phyloP scores from a whole-genome alignment of 2,888 invertebrate species.

The Dascillus cervinus region DNA sequence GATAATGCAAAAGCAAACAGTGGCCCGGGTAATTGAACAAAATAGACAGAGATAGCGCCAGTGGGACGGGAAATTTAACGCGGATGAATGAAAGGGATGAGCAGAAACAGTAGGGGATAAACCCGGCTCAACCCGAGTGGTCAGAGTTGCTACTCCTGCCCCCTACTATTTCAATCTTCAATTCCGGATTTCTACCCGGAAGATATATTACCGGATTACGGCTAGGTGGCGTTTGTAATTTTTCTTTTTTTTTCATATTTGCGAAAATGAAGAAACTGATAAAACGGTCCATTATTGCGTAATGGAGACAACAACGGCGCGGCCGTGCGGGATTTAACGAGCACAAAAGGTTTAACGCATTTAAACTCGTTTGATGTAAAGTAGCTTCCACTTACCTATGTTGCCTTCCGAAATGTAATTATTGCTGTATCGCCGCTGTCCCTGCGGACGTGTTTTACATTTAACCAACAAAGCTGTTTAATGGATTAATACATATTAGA shows the following conservation, averaged over 20 bases:
- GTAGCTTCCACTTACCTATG: slow-evolving; percentile 18
- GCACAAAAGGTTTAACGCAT: slow-evolving; percentile 16
- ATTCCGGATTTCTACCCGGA: slow-evolving; percentile 26
- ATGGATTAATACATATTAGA: slow-evolving; percentile 24
- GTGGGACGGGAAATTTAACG: slow-evolving; percentile 23
- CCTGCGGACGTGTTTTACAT: slow-evolving; percentile 25
- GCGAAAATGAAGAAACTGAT: no score
- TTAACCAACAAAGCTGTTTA: slow-evolving; percentile 22
- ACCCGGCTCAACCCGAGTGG: slow-evolving; percentile 29
- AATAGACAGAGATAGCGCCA: slow-evolving; percentile 5
- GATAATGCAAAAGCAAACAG: slow-evolving; percentile 5
- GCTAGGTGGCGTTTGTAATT: slow-evolving; percentile 29
- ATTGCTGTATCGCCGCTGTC: slow-evolving; percentile 19
- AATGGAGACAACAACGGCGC: slow-evolving; percentile 6
- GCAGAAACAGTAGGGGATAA: slow-evolving; percentile 29
- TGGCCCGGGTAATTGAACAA: neutral
- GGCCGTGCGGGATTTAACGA: slow-evolving; percentile 14
- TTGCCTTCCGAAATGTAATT: slow-evolving; percentile 19
- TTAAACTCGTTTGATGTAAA: slow-evolving; percentile 19
- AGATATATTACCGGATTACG: slow-evolving; percentile 35
- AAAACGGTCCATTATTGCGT: slow-evolving; percentile 12
- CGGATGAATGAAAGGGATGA: slow-evolving; percentile 34
- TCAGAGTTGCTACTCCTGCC: slow-evolving; percentile 31
- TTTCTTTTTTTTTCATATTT: no score
- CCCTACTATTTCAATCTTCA: slow-evolving; percentile 34